Base-by-base conservation (phyloP, 2,888 invertebrate genomes). In the Stenurella melanura region DNA sequence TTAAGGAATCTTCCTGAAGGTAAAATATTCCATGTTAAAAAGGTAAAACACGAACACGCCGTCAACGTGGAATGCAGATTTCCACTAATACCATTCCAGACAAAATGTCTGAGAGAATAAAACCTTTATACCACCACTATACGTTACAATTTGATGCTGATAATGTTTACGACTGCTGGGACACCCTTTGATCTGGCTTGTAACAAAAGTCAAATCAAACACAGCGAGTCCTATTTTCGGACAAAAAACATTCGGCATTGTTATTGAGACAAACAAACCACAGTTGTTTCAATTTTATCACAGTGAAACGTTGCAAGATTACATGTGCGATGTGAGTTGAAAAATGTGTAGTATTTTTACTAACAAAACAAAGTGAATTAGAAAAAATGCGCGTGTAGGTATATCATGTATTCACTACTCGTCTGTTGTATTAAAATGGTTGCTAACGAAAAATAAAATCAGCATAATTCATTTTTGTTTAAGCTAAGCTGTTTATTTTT, bases 201-300 rank as follows among this genome's bases (percentile, higher is more conserved):
- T 50, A n/a, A 50, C 50, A 50, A n/a, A 50, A 50, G 50, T 50
- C 50, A 50, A n/a, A 50, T 50, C 50, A 50, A 50, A 50, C n/a
- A 50, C 1, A 42, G 12, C 42, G 15, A 4, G 50, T n/a, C 15
- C 50, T 50, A n/a, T 50, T 50, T 4, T 50, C n/a, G 50, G 50
- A 50, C 15, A 50, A 50, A 50, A 50, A 50, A 50, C 50, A 15
- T 50, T 50, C n/a, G 50, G 50, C 5, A 15, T 50, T 50, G n/a
- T 50, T 50, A 50, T n/a, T 50, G 50, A 50, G 12, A 50, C 50
- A 50, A 50, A 50, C 50, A 50, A n/a, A 50, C n/a, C 50, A n/a
- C 50, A 50, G n/a, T 50, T 50, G 50, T 50, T 50, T n/a, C 42
- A 11, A 42, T 42, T 42, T 42, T 15, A 42, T 42, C 42, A 42